Conservation (phyloP, 2,797 vertebrate species). For the Oreortyx pictus region DNA sequence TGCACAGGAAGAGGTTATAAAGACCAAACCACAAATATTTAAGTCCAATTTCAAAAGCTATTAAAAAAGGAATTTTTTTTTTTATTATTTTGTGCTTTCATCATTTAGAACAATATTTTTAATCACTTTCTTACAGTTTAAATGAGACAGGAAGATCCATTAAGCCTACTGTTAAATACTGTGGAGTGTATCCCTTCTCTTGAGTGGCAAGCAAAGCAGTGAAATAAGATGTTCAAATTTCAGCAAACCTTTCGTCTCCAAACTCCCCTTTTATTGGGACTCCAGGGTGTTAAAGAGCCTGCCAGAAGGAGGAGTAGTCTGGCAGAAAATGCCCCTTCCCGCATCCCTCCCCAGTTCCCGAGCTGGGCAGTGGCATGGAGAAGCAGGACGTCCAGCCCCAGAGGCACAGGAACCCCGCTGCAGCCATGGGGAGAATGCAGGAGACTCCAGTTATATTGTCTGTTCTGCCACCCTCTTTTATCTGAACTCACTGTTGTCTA, state of each 20-base stretch:
- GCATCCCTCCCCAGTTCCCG: accelerated
- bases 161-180: not conserved
- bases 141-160: not conserved
- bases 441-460: not conserved
- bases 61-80: not conserved
- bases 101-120: constrained; percentile 2
- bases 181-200: not conserved
- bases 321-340: not conserved
- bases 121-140: constrained; percentile 20
- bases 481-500: accelerated
- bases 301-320: not conserved
- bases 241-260: not conserved
- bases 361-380: accelerated
- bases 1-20: constrained; percentile 41
- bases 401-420: accelerated
- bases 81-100: not conserved
- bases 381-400: not conserved
- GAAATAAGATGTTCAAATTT: not conserved
- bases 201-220: not conserved
- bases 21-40: not conserved
- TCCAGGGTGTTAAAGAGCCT: not conserved
- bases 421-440: no score
- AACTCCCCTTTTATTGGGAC: not conserved
- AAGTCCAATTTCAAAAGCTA: not conserved
- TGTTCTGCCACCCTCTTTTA: not conserved